Conservation (phyloP, 2,797 vertebrate species). For the Eulemur coronatus region DNA sequence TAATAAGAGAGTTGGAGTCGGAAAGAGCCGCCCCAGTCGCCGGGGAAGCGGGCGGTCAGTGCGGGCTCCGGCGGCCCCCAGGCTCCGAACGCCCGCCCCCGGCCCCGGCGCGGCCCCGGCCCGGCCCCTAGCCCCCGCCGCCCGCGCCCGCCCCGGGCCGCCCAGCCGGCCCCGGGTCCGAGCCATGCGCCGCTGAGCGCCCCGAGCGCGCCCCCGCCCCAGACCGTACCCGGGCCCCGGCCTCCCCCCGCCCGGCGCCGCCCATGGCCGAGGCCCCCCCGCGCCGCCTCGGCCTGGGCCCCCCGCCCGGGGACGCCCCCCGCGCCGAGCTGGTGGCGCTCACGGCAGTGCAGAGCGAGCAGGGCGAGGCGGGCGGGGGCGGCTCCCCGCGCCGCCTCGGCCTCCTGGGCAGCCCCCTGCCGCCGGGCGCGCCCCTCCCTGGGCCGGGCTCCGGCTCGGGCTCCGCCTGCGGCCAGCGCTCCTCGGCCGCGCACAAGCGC, state of each 20-base stretch:
- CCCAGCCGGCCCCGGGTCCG: slow-evolving; percentile 46
- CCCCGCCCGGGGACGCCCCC: slow-evolving; percentile 85
- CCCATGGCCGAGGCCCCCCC: slow-evolving; percentile 76
- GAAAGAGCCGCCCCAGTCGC: slow-evolving; percentile 81
- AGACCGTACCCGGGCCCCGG: slow-evolving; percentile 29
- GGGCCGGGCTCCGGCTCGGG: slow-evolving; percentile 87
- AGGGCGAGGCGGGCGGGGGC: slow-evolving; percentile 88
- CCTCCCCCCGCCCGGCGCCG: slow-evolving; percentile 57
- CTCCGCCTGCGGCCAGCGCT: slow-evolving; percentile 83
- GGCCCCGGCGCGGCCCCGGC: slow-evolving; percentile 35
- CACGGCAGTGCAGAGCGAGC: slow-evolving; percentile 92
- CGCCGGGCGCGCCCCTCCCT: slow-evolving; percentile 84
- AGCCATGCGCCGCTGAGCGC: slow-evolving; percentile 69
- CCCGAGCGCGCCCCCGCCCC: slow-evolving; percentile 28
- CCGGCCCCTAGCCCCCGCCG: slow-evolving; percentile 63
- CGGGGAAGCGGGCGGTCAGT: slow-evolving; percentile 79
- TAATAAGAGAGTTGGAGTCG: slow-evolving; percentile 82
- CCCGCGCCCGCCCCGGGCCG: slow-evolving; percentile 33
- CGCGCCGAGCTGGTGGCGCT: slow-evolving; percentile 93
- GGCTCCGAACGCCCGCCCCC: slow-evolving; percentile 69
- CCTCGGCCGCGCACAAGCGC: slow-evolving; percentile 89
- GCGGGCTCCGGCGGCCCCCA: slow-evolving; percentile 73
- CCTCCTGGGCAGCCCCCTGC: slow-evolving; percentile 88
- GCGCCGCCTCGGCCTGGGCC: slow-evolving; percentile 63
- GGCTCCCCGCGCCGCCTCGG: slow-evolving; percentile 88